These are phyloP conservation scores for Spicauda simplicius DNA, from an alignment of 2,888 invertebrate species.

Conservation along the genomic window DNA sequence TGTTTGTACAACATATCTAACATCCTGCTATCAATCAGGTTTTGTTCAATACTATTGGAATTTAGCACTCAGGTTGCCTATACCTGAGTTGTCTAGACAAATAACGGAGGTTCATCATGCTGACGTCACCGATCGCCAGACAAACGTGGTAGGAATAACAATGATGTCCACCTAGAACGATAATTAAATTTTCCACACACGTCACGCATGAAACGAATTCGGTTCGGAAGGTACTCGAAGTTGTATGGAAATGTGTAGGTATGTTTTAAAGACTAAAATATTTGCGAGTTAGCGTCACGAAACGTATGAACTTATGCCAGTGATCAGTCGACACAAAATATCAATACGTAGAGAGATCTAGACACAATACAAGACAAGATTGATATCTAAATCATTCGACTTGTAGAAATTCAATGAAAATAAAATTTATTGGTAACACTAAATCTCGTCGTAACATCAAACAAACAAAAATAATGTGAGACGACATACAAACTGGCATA, in stretches of 20 bases:
- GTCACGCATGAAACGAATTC: constrained; percentile 61
- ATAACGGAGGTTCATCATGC: constrained; percentile 63
- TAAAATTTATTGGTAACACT: no score
- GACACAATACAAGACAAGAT: no score
- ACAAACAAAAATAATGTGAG: no score
- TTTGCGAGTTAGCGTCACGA: no score
- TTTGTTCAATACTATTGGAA: constrained; percentile 26
- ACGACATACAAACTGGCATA: no score
- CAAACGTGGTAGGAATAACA: constrained; percentile 77
- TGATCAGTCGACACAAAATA: no score
- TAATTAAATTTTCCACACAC: constrained; percentile 81
- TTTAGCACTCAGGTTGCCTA: constrained; percentile 20
- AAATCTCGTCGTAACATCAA: no score
- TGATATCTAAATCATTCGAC: no score
- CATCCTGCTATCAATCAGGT: constrained; percentile 3
- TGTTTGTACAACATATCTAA: background rate
- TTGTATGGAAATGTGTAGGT: constrained; percentile 28
- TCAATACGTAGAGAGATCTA: no score
- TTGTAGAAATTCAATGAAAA: no score
- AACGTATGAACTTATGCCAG: no score
- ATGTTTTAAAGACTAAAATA: background rate
- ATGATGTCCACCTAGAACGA: constrained; percentile 67
- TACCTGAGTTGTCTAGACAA: constrained; percentile 51
- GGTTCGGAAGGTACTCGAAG: constrained; percentile 57
- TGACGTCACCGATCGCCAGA: constrained; percentile 75